These are phyloP conservation scores for Heteromurus nitidus DNA, from an alignment of 2,888 invertebrate species.

Conservation along the genomic window DNA sequence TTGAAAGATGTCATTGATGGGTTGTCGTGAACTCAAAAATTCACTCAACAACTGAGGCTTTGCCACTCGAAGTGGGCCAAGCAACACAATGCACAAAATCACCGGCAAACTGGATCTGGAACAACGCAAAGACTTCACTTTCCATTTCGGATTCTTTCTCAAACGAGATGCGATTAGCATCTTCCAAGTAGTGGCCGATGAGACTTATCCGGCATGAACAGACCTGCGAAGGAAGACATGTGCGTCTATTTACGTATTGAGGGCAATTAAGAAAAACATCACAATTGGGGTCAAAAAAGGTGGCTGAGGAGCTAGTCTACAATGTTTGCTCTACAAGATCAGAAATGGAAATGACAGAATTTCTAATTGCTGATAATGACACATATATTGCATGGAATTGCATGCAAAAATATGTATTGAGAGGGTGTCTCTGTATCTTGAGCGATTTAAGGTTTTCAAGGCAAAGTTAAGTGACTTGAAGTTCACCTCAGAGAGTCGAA, in stretches of 20 bases:
- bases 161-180: constrained; percentile 17
- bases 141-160: background rate
- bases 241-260: constrained; percentile 47
- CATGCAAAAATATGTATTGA: too few relatives aligned
- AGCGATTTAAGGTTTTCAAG: constrained; percentile 53
- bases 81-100: background rate
- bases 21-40: constrained; percentile 53
- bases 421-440: too few relatives aligned
- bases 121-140: too few relatives aligned
- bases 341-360: constrained; percentile 36
- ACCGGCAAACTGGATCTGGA: background rate
- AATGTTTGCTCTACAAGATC: constrained; percentile 31
- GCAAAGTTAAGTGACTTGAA: constrained; percentile 55
- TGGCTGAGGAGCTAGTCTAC: too few relatives aligned
- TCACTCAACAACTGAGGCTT: constrained; percentile 49
- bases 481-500: constrained; percentile 44
- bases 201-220: constrained; percentile 45
- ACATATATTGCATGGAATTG: too few relatives aligned
- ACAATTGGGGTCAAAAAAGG: too few relatives aligned
- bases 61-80: background rate
- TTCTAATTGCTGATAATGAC: constrained; percentile 44
- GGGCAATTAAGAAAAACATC: constrained; percentile 45
- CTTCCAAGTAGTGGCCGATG: constrained; percentile 42
- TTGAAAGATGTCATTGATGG: constrained; percentile 52
- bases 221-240: constrained; percentile 59